Conservation (phyloP, 2,113 vertebrate genomes). For the Danio rerio region DNA sequence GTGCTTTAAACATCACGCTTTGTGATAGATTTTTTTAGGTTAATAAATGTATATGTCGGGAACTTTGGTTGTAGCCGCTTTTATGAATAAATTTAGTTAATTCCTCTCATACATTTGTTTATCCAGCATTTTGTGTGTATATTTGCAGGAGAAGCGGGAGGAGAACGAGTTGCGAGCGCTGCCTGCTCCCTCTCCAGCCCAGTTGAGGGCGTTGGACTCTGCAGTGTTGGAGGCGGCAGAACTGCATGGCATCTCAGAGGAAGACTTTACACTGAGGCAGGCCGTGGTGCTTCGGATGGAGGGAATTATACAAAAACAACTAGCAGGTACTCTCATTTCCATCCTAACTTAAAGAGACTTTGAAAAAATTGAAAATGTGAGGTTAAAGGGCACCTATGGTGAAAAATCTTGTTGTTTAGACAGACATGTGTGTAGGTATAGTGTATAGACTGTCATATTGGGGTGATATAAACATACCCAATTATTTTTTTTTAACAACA, state of each 20-base stretch:
- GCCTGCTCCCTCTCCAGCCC: slow-evolving; percentile 82
- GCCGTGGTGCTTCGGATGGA: slow-evolving; percentile 89
- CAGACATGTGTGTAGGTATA: no score
- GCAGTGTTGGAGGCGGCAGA: slow-evolving; percentile 82
- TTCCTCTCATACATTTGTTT: background rate
- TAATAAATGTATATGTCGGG: no score
- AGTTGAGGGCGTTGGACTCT: slow-evolving; percentile 86
- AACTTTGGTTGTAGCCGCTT: no score
- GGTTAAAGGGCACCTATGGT: no score
- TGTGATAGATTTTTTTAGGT: no score
- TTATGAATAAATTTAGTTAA: no score
- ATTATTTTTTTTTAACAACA: no score
- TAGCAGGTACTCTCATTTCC: slow-evolving; percentile 80
- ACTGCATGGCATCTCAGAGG: slow-evolving; percentile 90
- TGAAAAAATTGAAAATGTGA: no score
- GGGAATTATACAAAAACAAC: slow-evolving; percentile 83
- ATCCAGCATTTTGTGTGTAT: background rate
- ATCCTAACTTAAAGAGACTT: background rate
- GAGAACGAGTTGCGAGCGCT: slow-evolving; percentile 93
- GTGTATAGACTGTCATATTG: no score
- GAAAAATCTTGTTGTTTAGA: no score
- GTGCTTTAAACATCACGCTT: no score
- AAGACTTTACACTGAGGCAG: slow-evolving; percentile 86
- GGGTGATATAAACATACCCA: no score
- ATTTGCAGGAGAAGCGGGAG: slow-evolving; percentile 92